phyloP scores from a whole-genome alignment of 2,888 invertebrate species.

The Lasioglossum lativentre region DNA sequence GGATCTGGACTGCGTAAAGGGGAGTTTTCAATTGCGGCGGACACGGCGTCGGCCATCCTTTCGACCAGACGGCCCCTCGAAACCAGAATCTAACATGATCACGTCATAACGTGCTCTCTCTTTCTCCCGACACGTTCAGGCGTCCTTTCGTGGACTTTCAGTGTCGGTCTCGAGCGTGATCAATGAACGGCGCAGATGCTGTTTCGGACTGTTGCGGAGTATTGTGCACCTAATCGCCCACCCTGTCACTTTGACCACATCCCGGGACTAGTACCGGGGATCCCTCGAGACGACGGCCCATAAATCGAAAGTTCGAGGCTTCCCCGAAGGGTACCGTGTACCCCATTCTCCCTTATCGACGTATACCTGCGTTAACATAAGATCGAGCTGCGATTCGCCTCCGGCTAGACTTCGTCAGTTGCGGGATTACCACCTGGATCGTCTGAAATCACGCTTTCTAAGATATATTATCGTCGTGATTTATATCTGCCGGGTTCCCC shows the following conservation, averaged over 20 bases:
- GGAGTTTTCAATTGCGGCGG: constrained; percentile 61
- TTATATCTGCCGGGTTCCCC: constrained; percentile 18
- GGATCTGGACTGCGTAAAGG: constrained; percentile 58
- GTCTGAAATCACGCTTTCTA: constrained; percentile 53
- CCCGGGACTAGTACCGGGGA: constrained; percentile 62
- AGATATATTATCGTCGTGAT: constrained; percentile 60
- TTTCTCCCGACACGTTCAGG: constrained; percentile 50
- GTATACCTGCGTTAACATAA: constrained; percentile 73
- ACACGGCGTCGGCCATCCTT: constrained; percentile 48
- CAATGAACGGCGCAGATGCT: constrained; percentile 84
- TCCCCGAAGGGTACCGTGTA: constrained; percentile 68
- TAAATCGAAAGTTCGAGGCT: constrained; percentile 83
- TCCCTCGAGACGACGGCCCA: constrained; percentile 80
- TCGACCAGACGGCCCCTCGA: constrained; percentile 5
- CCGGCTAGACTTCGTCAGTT: constrained; percentile 64
- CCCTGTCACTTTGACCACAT: constrained; percentile 84
- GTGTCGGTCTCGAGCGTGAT: constrained; percentile 73
- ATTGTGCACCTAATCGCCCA: constrained; percentile 84
- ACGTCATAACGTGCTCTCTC: constrained; percentile 63
- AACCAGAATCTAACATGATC: constrained; percentile 64
- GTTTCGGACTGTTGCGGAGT: constrained; percentile 80
- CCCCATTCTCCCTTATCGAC: constrained; percentile 69
- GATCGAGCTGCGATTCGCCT: constrained; percentile 78
- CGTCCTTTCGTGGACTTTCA: constrained; percentile 65
- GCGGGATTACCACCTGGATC: constrained; percentile 64